Evolutionary conservation across 2,888 invertebrate species (phyloP), one percentile per base, ranked within the genome.

Genomic region (Erebia aethiops): DNA sequence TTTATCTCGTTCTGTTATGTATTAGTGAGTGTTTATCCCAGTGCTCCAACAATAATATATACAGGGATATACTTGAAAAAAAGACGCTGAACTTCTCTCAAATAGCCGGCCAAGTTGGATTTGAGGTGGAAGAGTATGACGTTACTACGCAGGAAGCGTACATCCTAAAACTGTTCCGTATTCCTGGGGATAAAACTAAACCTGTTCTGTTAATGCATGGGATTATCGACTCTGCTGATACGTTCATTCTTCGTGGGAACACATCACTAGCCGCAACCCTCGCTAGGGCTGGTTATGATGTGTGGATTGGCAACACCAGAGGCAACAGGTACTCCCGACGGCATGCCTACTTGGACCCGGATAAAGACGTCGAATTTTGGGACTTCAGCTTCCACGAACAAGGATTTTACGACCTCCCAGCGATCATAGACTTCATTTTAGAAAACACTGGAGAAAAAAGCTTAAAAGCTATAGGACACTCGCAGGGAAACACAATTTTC

Each of bases 381-480:
- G 73, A 90, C 57, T 94, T 90, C 80, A 95, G 95, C 73, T 95
- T 94, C 91, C 95, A 97, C 80, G 95, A 97, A 82, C 95, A 96
- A 82, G 96, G 95, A 0, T 77, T 85, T 16, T 94, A 94, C 78
- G 97, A 97, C 82, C 76, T 97, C 0, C 96, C 97, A 2, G 94
- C 95, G 0, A 94, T 94, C 82, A 94, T 85, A 1, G 85, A 87
- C 71, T 84, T 76, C 61, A 74, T 87, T 56, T 71, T 87, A 1
- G 51, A 75, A 0, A 69, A 75, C 10, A 95, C 96, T 0, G 87
- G 90, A 0, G 87, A 91, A 60, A 75, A 87, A 4, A 85, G 93
- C 57, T 71, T 97, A 0, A 94, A 93, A 75, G 95, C 95, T 77
- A 84, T 95, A 4, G 97, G 96, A 0, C 96, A 96, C 82, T 96